Percentiles rank a stretch among this genome's conserved stretches.
Evolutionary conservation across 1,140 invertebrate species (phyloP).

Genomic region (Lordiphosa clarofinis): DNA sequence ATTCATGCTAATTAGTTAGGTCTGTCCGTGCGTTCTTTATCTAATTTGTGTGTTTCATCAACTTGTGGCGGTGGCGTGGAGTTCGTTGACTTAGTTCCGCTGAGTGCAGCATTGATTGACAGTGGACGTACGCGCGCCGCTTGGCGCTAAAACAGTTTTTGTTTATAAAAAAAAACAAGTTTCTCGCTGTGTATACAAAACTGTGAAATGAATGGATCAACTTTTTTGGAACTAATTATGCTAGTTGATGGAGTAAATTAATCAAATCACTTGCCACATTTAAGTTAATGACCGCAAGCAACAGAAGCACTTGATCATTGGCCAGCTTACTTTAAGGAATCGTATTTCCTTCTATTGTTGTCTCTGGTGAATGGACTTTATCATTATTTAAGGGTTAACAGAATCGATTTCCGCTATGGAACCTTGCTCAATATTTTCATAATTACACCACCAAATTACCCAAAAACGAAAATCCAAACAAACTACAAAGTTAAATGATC

Average conservation of each 20-base stretch:
- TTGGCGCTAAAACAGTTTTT: conserved; percentile 27
- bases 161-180: conserved; percentile 28
- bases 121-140: conserved; percentile 58
- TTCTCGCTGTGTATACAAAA: conserved; percentile 14
- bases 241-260: conserved; percentile 12
- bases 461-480: conserved; percentile 8
- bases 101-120: conserved; percentile 71
- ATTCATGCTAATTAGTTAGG: conserved; percentile 59
- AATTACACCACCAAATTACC: conserved; percentile 38
- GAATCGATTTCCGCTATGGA: conserved; percentile 12
- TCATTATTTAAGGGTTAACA: too few relatives aligned
- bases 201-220: conserved; percentile 23
- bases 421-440: conserved; percentile 75
- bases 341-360: too few relatives aligned
- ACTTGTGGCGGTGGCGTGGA: conserved; percentile 28
- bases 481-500: conserved; percentile 24
- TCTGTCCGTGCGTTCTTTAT: conserved; percentile 50
- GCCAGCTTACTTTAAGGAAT: too few relatives aligned
- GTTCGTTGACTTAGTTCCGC: conserved; percentile 17
- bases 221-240: conserved; percentile 24
- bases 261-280: conserved; percentile 23
- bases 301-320: neutral
- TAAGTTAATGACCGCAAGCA: neutral
- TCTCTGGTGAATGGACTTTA: too few relatives aligned
- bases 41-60: conserved; percentile 67